Evolutionary conservation across 2,113 vertebrate genomes (phyloP).

Genomic region (Cryptoleucopteryx plumbea): DNA sequence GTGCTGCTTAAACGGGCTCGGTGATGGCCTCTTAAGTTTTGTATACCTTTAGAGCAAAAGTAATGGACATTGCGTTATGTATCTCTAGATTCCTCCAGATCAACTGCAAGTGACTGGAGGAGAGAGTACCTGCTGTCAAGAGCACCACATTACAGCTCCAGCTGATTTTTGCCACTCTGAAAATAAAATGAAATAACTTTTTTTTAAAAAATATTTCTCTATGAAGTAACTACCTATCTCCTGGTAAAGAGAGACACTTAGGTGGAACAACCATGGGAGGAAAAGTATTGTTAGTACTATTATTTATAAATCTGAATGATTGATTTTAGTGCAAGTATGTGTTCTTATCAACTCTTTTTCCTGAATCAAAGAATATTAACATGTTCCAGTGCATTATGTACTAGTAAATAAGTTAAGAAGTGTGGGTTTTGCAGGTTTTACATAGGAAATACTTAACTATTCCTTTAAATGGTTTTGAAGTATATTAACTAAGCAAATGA

Average conservation of each 20-base stretch:
- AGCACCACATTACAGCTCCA: neutral
- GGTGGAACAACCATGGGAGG: neutral
- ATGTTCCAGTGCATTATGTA: neutral
- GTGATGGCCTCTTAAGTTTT: neutral
- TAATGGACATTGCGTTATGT: rapidly evolving
- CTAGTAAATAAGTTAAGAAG: neutral
- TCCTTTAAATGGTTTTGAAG: neutral
- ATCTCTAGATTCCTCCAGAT: neutral
- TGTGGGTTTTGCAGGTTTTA: rapidly evolving
- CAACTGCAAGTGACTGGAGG: neutral
- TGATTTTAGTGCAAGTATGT: neutral
- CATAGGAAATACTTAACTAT: neutral
- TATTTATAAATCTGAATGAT: neutral
- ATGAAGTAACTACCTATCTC: neutral
- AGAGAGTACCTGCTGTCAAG: neutral
- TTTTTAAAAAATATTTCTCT: neutral
- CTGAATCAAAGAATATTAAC: neutral
- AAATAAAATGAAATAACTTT: neutral
- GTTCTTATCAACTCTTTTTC: neutral
- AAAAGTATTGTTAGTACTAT: neutral
- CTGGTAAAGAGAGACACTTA: neutral
- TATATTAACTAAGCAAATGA: neutral
- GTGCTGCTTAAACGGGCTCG: rapidly evolving
- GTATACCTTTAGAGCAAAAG: neutral
- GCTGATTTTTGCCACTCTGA: neutral